Conservation (phyloP, 2,113 vertebrate species). For the Ibidorhyncha struthersii region DNA sequence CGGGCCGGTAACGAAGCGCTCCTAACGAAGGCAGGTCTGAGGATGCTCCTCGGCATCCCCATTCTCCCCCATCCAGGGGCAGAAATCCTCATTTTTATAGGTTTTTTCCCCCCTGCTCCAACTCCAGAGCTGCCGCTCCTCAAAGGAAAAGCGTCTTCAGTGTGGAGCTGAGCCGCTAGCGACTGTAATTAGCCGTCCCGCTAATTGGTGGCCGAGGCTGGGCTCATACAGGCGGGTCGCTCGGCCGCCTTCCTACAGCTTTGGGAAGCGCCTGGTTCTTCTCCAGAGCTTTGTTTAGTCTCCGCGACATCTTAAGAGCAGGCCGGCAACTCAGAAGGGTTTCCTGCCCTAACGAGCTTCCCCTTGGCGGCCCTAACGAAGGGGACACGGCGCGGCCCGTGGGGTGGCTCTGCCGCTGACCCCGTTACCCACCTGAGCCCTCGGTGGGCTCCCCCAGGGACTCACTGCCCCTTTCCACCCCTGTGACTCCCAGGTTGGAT, state of each 20-base stretch:
- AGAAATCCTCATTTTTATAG: not conserved
- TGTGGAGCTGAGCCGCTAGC: not conserved
- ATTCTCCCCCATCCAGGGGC: not conserved
- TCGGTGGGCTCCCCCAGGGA: no score
- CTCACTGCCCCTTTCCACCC: no score
- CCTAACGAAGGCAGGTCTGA: not conserved
- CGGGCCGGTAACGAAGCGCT: not conserved
- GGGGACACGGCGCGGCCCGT: not conserved
- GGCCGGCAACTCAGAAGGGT: not conserved
- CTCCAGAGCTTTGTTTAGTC: constrained; percentile 24
- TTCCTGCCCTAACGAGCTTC: constrained; percentile 53
- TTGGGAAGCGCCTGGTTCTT: not conserved
- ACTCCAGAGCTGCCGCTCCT: no score
- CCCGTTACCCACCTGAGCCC: no score
- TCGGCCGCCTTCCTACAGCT: not conserved
- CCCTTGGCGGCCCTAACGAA: not conserved
- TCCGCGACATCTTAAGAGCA: constrained; percentile 8
- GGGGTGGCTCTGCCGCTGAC: not conserved
- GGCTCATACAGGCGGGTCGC: not conserved
- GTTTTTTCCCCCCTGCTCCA: no score
- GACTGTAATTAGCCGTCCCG: not conserved
- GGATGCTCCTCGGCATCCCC: not conserved
- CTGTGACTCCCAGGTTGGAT: not conserved
- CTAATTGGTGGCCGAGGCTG: constrained; percentile 42
- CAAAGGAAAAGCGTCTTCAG: not conserved